These are phyloP conservation scores for Crocodylus rhombifer DNA, from an alignment of 2,797 vertebrate genomes.

Conservation along the genomic window DNA sequence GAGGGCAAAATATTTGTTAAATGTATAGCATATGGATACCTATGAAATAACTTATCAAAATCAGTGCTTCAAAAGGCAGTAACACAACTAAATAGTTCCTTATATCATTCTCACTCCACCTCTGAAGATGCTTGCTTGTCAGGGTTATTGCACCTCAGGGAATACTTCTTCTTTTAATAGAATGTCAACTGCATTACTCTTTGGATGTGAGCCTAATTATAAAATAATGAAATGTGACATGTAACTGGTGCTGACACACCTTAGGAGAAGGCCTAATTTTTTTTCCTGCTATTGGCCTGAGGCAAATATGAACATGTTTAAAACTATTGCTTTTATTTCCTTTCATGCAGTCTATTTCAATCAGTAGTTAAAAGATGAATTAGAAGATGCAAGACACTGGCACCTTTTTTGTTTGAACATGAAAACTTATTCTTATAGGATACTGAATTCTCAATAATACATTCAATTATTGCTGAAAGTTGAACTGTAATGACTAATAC, in stretches of 20 bases:
- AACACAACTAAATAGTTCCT: slow-evolving; percentile 13
- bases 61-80: slow-evolving; percentile 26
- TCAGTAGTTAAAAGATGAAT: slow-evolving; percentile 29
- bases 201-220: slow-evolving; percentile 75
- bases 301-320: slow-evolving; percentile 47
- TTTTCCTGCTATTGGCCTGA: slow-evolving; percentile 47
- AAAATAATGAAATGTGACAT: slow-evolving; percentile 61
- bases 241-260: slow-evolving; percentile 31
- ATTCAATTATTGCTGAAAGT: background rate
- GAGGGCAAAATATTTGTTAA: slow-evolving; percentile 26
- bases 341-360: slow-evolving; percentile 28
- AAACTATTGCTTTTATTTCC: slow-evolving; percentile 1
- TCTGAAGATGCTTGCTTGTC: slow-evolving; percentile 54
- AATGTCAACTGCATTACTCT: slow-evolving; percentile 59
- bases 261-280: slow-evolving; percentile 47
- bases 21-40: slow-evolving; percentile 33
- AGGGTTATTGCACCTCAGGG: slow-evolving; percentile 53
- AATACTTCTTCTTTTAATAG: slow-evolving; percentile 61
- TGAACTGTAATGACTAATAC: background rate
- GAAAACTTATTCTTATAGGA: background rate
- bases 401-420: background rate
- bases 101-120: background rate
- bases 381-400: background rate
- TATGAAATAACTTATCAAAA: slow-evolving; percentile 49
- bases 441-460: background rate